Base-by-base conservation (phyloP, 2,113 vertebrate genomes). In the Bostrychus sinensis region DNA sequence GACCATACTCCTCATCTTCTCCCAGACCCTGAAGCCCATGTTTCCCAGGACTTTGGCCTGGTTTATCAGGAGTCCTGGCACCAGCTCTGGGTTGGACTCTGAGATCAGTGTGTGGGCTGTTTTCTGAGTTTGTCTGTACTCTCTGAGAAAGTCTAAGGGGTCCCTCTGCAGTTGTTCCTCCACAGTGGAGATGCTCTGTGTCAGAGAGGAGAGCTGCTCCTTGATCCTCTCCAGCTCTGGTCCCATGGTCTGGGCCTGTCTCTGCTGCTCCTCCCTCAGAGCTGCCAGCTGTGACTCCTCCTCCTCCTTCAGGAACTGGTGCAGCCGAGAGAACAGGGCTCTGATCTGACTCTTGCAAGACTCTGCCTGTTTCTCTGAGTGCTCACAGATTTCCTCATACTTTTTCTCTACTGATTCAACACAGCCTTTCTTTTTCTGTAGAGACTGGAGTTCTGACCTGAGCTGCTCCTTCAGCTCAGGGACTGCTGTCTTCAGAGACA, bases 401-500 rank as follows among this genome's bases (percentile, higher is more conserved):
- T 37, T 77, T 28, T 63, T 0, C 42, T 73, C n/a, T 56, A 59
- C 51, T 23, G 43, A n/a, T n/a, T n/a, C n/a, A n/a, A n/a, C 5
- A 67, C 36, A 41, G 30, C 38, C 54, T 70, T 67, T 62, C 45
- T 56, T 10, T 62, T 3, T 81, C 60, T 66, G 62, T 56, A 81
- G 67, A 80, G 63, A 50, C 63, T 71, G 34, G 17, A 72, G 53
- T 59, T 69, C 71, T 43, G 59, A 58, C 48, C 59, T 42, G 54
- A 75, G 67, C 63, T 72, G 56, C 20, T 72, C 56, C 73, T 83
- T 83, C 73, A 80, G 57, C 1, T 67, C 57, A 36, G 32, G 51
- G 51, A 77, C 66, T 46, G 69, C 81, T 66, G 70, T n/a, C 45
- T 80, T 61, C 63, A 77, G 1, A 57, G 77, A 60, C 74, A 80